These are phyloP conservation scores for Acanthosepion pharaonis DNA, from an alignment of 2,888 invertebrate genomes.

Conservation along the genomic window DNA sequence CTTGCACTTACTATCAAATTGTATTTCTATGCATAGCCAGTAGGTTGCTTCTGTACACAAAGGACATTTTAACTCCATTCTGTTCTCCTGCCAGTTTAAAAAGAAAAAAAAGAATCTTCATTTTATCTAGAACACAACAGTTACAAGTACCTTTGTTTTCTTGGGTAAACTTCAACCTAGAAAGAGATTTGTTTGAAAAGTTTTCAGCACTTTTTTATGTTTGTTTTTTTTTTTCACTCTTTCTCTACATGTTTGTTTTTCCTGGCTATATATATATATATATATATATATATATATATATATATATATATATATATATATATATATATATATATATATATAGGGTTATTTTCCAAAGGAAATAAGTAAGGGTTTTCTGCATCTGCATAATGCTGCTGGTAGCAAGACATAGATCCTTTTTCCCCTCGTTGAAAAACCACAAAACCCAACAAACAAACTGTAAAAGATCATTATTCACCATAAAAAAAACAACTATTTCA, in stretches of 20 bases:
- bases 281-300: too few relatives aligned
- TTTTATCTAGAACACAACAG: background rate
- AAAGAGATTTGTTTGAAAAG: background rate
- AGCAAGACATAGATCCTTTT: background rate
- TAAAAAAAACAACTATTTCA: background rate
- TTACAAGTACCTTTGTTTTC: background rate
- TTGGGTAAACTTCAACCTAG: background rate
- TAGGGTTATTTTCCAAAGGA: background rate
- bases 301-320: too few relatives aligned
- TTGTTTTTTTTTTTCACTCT: background rate
- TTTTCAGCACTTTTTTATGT: background rate
- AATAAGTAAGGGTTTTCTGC: background rate
- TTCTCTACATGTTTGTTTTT: background rate
- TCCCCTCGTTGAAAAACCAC: background rate
- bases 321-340: too few relatives aligned
- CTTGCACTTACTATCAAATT: background rate
- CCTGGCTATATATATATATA: background rate
- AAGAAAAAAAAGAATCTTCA: background rate
- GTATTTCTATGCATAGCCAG: background rate
- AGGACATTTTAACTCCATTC: background rate
- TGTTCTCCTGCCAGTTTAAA: background rate
- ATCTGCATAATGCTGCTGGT: slow-evolving; percentile 25
- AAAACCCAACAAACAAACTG: background rate
- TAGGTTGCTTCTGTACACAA: background rate
- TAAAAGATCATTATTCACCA: background rate